Evolutionary conservation across 2,797 vertebrate genomes (phyloP).

Genomic region (Decapterus maruadsi): DNA sequence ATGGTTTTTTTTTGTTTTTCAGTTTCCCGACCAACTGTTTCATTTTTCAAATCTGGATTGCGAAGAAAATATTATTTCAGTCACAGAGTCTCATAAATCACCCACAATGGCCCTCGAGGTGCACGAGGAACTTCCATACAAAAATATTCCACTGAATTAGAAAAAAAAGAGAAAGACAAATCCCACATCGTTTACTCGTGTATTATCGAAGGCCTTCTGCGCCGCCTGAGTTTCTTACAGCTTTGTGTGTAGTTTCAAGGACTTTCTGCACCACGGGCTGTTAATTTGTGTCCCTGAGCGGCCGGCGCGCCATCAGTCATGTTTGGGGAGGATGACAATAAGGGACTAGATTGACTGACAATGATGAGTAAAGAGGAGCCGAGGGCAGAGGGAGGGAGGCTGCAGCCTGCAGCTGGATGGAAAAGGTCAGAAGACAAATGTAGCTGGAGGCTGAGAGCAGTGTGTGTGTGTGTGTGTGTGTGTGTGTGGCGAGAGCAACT

Average conservation of each 20-base stretch:
- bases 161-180: neutral
- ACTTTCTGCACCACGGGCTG: slow-evolving; percentile 5
- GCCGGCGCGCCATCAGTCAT: slow-evolving; percentile 15
- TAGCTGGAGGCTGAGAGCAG: neutral
- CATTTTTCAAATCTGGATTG: slow-evolving; percentile 32
- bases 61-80: slow-evolving; percentile 14
- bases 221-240: neutral
- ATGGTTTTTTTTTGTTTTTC: neutral
- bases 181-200: neutral
- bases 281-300: slow-evolving; percentile 10
- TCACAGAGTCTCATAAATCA: slow-evolving; percentile 26
- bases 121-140: neutral
- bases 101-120: neutral
- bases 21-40: neutral
- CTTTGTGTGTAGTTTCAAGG: neutral
- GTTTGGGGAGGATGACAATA: slow-evolving; percentile 22
- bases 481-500: neutral
- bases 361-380: slow-evolving; percentile 31
- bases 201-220: neutral
- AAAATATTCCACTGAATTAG: neutral
- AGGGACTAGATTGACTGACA: slow-evolving; percentile 15
- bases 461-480: neutral
- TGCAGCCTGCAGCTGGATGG: slow-evolving; percentile 8
- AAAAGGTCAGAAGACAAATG: slow-evolving; percentile 42
- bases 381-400: slow-evolving; percentile 1